These are phyloP conservation scores for Pachymerium ferrugineum DNA, from an alignment of 2,888 invertebrate genomes.

Conservation along the genomic window DNA sequence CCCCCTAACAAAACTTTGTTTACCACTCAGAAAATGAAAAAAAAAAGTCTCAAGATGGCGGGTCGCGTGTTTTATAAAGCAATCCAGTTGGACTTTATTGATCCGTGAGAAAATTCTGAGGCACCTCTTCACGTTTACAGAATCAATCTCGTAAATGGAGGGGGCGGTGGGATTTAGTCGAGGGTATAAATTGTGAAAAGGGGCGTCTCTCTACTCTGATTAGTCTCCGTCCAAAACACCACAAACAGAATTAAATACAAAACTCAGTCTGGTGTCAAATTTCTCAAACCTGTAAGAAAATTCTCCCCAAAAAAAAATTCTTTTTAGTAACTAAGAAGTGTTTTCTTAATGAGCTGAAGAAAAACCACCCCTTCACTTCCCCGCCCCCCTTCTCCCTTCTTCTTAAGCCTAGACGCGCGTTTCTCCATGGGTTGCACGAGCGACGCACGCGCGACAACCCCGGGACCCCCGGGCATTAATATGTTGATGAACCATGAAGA, in stretches of 20 bases:
- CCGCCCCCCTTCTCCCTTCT: not conserved
- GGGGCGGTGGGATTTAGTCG: constrained; percentile 16
- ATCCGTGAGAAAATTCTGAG: constrained; percentile 13
- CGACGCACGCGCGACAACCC: constrained; percentile 21
- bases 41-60: not conserved
- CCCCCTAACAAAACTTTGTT: too few relatives aligned
- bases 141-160: constrained; percentile 28
- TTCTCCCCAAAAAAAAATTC: not conserved
- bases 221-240: not conserved
- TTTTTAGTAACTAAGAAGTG: not conserved
- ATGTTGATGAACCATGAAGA: constrained; percentile 29
- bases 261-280: not conserved
- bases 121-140: constrained; percentile 15
- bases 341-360: constrained; percentile 13
- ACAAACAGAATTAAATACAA: constrained; percentile 8
- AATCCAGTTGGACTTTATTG: constrained; percentile 9
- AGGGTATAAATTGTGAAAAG: constrained; percentile 25
- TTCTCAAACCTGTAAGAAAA: not conserved
- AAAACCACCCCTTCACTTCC: not conserved
- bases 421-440: constrained; percentile 1
- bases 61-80: not conserved
- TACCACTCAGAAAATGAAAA: too few relatives aligned
- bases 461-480: constrained; percentile 24
- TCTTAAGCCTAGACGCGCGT: constrained; percentile 12
- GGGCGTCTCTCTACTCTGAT: not conserved